A percentile compares a stretch with the other conserved stretches of the same genome.
These are phyloP conservation scores for Nomada goodeniana DNA, from an alignment of 2,888 invertebrate genomes.

Conservation along the genomic window DNA sequence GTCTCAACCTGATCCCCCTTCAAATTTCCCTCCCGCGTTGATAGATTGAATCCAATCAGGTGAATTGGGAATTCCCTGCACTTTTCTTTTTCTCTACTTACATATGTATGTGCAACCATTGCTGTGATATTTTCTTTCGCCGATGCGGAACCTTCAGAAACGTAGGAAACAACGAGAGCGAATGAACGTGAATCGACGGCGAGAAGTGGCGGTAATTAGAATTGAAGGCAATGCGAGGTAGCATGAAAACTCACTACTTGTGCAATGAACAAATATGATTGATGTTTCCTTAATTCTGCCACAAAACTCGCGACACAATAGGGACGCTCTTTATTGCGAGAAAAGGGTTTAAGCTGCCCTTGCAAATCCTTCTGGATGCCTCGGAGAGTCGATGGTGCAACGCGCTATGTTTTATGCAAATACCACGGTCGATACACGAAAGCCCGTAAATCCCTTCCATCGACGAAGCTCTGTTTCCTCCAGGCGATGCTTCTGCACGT, in stretches of 20 bases:
- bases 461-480: slow-evolving; percentile 23
- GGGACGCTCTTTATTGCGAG: too few relatives aligned
- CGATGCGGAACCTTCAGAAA: too few relatives aligned
- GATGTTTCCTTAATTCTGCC: background rate
- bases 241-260: background rate
- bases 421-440: slow-evolving; percentile 44
- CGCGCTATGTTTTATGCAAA: slow-evolving; percentile 47
- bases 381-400: slow-evolving; percentile 29
- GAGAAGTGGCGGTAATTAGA: background rate
- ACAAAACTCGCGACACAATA: background rate
- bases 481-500: background rate
- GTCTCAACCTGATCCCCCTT: background rate
- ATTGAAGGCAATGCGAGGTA: background rate
- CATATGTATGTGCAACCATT: too few relatives aligned
- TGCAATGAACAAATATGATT: background rate
- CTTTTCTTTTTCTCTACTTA: too few relatives aligned
- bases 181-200: background rate
- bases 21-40: background rate
- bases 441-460: slow-evolving; percentile 42
- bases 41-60: background rate
- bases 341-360: slow-evolving; percentile 27
- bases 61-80: too few relatives aligned
- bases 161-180: background rate
- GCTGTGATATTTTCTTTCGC: too few relatives aligned
- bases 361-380: slow-evolving; percentile 21